phyloP scores from a whole-genome alignment of 2,797 vertebrate species.

The Tinamus major region DNA sequence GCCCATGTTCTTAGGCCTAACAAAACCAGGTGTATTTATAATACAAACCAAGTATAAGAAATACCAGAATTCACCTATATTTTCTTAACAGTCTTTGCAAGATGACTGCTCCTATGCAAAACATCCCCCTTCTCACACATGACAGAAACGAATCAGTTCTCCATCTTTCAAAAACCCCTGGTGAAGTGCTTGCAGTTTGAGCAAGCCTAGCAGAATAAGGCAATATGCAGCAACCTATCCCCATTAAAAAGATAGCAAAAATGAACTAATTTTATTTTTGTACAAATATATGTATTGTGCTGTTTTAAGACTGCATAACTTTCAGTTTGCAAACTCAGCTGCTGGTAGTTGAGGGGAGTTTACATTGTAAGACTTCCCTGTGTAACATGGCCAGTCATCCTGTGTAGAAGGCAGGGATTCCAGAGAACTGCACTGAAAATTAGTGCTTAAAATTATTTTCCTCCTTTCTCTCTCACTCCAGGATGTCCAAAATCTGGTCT shows the following conservation, averaged over 20 bases:
- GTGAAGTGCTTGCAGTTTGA: background rate
- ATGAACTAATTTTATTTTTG: background rate
- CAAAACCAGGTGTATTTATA: background rate
- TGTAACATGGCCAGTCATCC: background rate
- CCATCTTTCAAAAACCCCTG: background rate
- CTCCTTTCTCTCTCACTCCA: background rate
- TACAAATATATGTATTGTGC: background rate
- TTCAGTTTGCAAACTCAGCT: background rate
- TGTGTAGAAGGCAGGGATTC: background rate
- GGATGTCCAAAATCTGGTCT: background rate
- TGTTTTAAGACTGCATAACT: background rate
- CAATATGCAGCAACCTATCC: background rate
- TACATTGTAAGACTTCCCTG: background rate
- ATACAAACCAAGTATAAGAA: background rate
- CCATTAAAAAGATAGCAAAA: background rate
- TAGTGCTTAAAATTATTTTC: background rate
- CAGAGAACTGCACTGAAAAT: background rate
- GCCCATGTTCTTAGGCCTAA: background rate
- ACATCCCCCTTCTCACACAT: background rate
- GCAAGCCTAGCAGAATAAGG: background rate
- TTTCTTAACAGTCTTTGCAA: background rate
- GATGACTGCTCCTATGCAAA: background rate
- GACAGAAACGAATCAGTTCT: background rate
- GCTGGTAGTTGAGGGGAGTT: background rate
- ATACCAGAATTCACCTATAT: background rate